A percentile compares a stretch with the other conserved stretches of the same genome.
Conservation (phyloP, 2,797 vertebrate genomes). For the Florisuga fusca region DNA sequence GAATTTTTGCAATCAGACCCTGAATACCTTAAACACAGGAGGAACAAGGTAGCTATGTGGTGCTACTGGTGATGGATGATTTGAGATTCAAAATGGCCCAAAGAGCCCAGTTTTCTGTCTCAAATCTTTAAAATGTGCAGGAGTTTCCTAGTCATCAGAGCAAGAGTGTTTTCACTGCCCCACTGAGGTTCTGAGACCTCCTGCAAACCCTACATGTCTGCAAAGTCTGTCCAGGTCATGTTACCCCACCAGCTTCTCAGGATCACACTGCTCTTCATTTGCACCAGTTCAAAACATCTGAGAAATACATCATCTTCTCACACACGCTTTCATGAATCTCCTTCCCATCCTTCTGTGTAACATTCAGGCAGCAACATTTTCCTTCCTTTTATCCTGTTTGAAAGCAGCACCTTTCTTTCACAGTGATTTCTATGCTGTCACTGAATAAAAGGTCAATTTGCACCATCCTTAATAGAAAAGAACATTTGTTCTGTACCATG, state of each 20-base stretch:
- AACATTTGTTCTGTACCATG: neutral
- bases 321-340: neutral
- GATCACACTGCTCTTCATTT: neutral
- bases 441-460: neutral
- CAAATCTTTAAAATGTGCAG: neutral
- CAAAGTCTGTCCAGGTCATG: neutral
- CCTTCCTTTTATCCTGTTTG: neutral
- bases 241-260: neutral
- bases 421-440: neutral
- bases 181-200: fast-evolving
- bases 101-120: neutral
- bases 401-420: neutral
- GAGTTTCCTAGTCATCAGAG: neutral
- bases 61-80: neutral
- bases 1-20: neutral
- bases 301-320: neutral
- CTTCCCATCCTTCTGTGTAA: fast-evolving
- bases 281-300: fast-evolving
- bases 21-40: neutral
- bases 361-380: neutral
- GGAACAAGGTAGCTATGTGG: fast-evolving
- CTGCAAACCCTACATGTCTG: neutral
- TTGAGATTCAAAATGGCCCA: neutral
- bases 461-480: neutral
- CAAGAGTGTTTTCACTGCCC: neutral